Percentiles rank a stretch among this genome's conserved stretches.
phyloP scores from a whole-genome alignment of 2,113 vertebrate genomes.

The Nothoprocta perdicaria region DNA sequence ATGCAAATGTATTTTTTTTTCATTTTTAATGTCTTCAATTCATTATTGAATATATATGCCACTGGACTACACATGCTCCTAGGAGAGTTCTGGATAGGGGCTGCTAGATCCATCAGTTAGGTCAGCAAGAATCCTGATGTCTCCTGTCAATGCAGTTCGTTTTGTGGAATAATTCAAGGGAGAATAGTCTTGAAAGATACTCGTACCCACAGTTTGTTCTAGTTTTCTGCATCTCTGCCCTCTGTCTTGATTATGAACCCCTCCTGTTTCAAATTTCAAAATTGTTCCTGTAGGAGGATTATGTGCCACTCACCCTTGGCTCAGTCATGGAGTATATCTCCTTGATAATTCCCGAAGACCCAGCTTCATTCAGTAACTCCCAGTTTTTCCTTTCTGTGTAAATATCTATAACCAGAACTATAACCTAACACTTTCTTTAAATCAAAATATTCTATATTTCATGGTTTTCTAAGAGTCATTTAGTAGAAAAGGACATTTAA shows the following conservation, averaged over 20 bases:
- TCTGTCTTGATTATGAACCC: neutral
- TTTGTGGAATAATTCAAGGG: neutral
- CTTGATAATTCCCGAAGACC: neutral
- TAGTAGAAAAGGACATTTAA: neutral
- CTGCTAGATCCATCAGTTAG: neutral
- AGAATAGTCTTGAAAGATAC: neutral
- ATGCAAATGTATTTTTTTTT: neutral
- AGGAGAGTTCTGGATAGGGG: neutral
- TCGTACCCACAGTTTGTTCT: neutral
- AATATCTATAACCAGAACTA: neutral
- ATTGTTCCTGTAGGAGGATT: neutral
- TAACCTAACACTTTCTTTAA: neutral
- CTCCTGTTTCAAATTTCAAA: neutral
- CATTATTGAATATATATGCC: neutral
- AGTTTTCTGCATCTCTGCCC: neutral
- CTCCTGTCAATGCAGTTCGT: neutral
- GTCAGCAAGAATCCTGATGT: neutral
- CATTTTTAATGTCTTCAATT: neutral
- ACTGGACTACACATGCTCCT: neutral
- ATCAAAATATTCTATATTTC: neutral
- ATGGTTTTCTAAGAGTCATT: neutral
- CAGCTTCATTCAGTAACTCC: neutral
- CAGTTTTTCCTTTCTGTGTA: neutral
- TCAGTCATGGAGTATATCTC: neutral
- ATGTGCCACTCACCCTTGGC: neutral